These are phyloP conservation scores for Cyprinus carpio DNA, from an alignment of 2,113 vertebrate genomes.

Conservation along the genomic window DNA sequence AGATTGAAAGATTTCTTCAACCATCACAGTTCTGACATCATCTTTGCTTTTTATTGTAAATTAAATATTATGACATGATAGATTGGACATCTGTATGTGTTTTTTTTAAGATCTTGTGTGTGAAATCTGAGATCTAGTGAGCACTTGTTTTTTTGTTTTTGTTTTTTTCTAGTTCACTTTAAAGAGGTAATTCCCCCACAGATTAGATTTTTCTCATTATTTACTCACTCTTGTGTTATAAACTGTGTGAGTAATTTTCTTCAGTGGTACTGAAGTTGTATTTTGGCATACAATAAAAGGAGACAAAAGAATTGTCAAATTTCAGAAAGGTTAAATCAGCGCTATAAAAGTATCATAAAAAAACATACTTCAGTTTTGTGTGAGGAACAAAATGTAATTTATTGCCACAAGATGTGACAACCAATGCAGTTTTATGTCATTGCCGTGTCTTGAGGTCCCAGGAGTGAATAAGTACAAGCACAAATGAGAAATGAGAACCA, in stretches of 20 bases:
- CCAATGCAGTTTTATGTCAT: not conserved
- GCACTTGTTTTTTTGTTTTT: not conserved
- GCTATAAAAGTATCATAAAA: not conserved
- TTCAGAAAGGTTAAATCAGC: not conserved
- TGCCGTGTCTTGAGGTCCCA: not conserved
- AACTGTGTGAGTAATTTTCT: not conserved
- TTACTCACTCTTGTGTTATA: not conserved
- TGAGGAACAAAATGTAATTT: not conserved
- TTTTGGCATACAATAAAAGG: not conserved
- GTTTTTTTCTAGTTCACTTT: not conserved
- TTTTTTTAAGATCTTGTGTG: slow-evolving; percentile 11
- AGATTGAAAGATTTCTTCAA: slow-evolving; percentile 19
- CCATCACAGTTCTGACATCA: slow-evolving; percentile 2
- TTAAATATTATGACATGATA: not conserved
- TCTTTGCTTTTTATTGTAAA: not conserved
- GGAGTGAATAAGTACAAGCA: not conserved
- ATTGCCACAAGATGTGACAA: not conserved
- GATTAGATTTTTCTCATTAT: not conserved
- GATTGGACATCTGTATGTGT: slow-evolving; percentile 1
- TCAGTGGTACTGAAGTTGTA: not conserved
- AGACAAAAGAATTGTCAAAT: not conserved
- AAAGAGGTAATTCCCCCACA: not conserved
- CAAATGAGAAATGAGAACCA: not conserved
- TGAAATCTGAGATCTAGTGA: slow-evolving; percentile 4
- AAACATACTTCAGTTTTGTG: not conserved